Conservation (phyloP, 2,888 invertebrate species). For the Cyrtodaria siliqua region DNA sequence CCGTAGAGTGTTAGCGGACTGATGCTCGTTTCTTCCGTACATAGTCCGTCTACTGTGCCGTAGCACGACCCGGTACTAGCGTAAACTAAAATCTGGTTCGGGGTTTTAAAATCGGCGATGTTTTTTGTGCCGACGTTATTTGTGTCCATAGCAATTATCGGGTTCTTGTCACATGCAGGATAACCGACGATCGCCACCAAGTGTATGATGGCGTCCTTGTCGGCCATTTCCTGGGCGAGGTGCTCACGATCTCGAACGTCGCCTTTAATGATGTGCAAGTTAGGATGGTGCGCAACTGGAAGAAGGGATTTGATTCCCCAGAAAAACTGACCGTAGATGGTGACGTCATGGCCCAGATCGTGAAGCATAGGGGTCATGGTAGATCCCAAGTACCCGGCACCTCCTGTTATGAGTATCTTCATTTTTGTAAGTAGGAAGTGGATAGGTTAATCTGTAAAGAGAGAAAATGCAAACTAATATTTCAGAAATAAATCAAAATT, state of each 20-base stretch:
- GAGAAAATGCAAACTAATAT: too few species aligned
- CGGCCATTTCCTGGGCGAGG: conserved; percentile 73
- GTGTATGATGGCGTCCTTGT: conserved; percentile 82
- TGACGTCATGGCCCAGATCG: conserved; percentile 82
- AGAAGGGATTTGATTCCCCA: conserved; percentile 83
- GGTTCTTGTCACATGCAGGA: conserved; percentile 67
- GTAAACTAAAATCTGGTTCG: conserved; percentile 4
- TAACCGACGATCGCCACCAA: conserved; percentile 85
- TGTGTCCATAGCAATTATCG: conserved; percentile 18
- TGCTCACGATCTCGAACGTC: conserved; percentile 79
- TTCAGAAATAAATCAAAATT: too few species aligned
- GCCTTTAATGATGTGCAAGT: conserved; percentile 74
- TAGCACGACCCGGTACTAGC: conserved; percentile 85
- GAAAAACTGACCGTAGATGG: conserved; percentile 83
- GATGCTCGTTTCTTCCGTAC: conserved; percentile 84
- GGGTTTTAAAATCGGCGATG: conserved; percentile 22
- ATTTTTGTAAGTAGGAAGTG: conserved; percentile 13
- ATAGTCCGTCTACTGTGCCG: conserved; percentile 84
- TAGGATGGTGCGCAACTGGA: conserved; percentile 70
- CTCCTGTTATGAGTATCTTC: conserved; percentile 81
- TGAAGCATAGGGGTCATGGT: conserved; percentile 84
- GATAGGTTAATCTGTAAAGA: too few species aligned
- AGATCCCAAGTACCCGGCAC: conserved; percentile 85
- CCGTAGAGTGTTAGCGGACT: conserved; percentile 85
- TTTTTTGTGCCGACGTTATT: conserved; percentile 29